Evolutionary conservation across 2,888 invertebrate species (phyloP), one percentile per base, ranked within the genome.

Genomic region (Ectemnius lituratus): DNA sequence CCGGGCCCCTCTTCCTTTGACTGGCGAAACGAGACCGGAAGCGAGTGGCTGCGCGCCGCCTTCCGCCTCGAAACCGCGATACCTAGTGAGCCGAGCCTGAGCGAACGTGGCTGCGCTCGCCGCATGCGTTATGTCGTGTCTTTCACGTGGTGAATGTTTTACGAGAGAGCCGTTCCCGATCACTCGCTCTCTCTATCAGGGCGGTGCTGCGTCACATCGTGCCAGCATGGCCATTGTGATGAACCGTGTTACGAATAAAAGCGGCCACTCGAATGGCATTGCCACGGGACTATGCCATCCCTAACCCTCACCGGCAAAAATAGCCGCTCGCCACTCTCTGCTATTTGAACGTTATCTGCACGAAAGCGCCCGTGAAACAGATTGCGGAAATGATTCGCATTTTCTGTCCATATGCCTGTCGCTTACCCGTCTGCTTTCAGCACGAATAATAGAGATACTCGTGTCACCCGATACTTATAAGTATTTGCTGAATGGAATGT

Each of bases 21-120:
- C 71, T 83, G 78, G 75, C 64, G 61, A 79, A 85, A 84, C 70
- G 79, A 81, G 82, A 74, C 82, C 83, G 86, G 84, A 84, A 84
- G 79, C 75, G 75, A 75, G 72, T 76, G 77, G 77, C 76, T 77
- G 79, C 80, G 77, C 76, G 71, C 47, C 70, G 67, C 76, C 67
- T 85, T 83, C 82, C 82, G 83, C 63, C 67, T 71, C 67, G 71
- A 82, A 81, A 81, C 74, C 81, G 70, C 79, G 74, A 66, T 72
- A 75, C 73, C 67, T 66, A 68, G 69, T 59, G 69, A 64, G 71
- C 71, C 37, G 37, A 37, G 37, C 37, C 37, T 37, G 23, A 23
- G 2, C 23, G 23, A 23, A 23, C 23, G 23, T 23, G 2, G 23
- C 37, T 37, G 37, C 37, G 37, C 37, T 37, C 37, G 8, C 5